These are phyloP conservation scores for Trissoscelio sp. DNA, from an alignment of 2,888 invertebrate species.

Conservation along the genomic window DNA sequence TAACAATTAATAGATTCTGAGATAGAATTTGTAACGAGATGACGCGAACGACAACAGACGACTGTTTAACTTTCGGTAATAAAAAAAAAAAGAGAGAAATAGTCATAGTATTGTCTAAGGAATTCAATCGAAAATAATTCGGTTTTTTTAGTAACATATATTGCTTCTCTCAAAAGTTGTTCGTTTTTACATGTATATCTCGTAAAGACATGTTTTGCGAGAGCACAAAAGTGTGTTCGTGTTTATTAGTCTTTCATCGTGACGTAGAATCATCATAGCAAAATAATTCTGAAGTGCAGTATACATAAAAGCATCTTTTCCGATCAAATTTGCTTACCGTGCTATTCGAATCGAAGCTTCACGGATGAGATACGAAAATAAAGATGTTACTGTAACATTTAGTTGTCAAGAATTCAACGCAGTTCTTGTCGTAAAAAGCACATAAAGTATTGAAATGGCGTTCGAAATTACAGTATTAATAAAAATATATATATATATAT, in stretches of 20 bases:
- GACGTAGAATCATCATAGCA: neutral
- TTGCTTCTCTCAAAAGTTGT: neutral
- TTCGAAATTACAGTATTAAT: constrained; percentile 2
- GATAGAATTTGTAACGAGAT: constrained; percentile 46
- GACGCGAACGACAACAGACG: constrained; percentile 17
- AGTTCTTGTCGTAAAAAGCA: neutral
- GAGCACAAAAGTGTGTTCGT: neutral
- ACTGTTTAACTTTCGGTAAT: neutral
- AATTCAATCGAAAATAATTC: neutral
- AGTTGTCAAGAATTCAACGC: constrained; percentile 2
- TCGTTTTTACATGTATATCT: neutral
- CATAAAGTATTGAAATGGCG: constrained; percentile 6
- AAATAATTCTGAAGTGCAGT: constrained; percentile 47
- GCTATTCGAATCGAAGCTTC: constrained; percentile 59
- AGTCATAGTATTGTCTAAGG: neutral
- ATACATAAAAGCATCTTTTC: constrained; percentile 28
- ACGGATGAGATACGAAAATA: constrained; percentile 59
- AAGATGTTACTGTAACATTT: constrained; percentile 19
- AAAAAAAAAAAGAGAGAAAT: neutral
- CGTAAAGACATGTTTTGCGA: neutral
- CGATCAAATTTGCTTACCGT: constrained; percentile 39
- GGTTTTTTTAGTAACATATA: neutral
- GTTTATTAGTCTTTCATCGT: constrained; percentile 9
- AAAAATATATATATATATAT: constrained; percentile 13
- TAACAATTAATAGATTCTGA: constrained; percentile 44